phyloP scores from a whole-genome alignment of 2,113 vertebrate genomes.

The Amphilophus citrinellus region DNA sequence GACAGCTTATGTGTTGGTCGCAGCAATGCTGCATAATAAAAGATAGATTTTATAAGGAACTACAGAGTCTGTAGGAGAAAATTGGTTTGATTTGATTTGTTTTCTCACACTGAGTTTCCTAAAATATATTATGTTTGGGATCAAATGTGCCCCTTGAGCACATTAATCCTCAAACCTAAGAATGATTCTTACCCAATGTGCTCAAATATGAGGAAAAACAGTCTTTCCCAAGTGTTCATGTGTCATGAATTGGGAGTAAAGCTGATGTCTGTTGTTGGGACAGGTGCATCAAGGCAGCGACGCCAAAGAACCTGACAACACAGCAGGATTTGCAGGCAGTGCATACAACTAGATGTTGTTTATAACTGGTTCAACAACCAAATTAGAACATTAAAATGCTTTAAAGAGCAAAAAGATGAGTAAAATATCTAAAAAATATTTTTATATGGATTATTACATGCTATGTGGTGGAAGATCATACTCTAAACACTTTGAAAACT shows the following conservation, averaged over 20 bases:
- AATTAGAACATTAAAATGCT: neutral
- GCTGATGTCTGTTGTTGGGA: neutral
- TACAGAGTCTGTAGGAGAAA: neutral
- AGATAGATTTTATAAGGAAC: neutral
- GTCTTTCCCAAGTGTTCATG: fast-evolving
- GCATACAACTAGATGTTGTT: neutral
- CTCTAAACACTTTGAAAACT: neutral
- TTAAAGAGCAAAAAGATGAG: neutral
- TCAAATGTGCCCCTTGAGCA: fast-evolving
- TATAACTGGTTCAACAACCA: neutral
- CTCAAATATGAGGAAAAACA: neutral
- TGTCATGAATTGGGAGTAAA: neutral
- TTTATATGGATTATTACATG: neutral
- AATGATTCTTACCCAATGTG: neutral
- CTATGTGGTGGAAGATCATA: neutral
- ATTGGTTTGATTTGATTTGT: neutral
- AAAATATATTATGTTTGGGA: neutral
- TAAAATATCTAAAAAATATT: neutral
- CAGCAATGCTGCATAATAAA: neutral
- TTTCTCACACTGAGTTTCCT: neutral
- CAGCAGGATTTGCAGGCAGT: neutral
- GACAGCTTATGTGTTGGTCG: neutral
- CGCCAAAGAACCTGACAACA: neutral
- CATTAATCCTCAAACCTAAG: neutral
- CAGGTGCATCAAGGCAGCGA: neutral